phyloP scores from a whole-genome alignment of 2,888 invertebrate species.

The Scotopteryx bipunctaria region DNA sequence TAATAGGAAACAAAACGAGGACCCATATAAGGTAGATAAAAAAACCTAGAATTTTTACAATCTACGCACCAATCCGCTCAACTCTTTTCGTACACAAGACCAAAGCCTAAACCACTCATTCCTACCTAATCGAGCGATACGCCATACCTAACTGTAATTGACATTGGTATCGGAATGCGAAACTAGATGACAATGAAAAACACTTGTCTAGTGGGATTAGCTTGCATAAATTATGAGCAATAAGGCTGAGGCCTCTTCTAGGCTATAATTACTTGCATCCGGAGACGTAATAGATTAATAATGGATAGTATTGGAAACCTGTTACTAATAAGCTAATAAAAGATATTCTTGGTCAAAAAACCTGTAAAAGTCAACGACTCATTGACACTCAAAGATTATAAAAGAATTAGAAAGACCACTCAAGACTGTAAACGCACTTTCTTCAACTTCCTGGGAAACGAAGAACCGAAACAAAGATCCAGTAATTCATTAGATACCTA shows the following conservation, averaged over 20 bases:
- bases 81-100: neutral
- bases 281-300: no score
- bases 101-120: slow-evolving; percentile 3
- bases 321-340: no score
- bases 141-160: slow-evolving; percentile 20
- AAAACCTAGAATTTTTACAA: neutral
- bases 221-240: slow-evolving; percentile 27
- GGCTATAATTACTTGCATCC: neutral
- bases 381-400: no score
- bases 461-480: no score
- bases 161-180: slow-evolving; percentile 20
- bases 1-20: neutral
- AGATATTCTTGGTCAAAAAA: no score
- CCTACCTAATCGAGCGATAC: slow-evolving; percentile 15
- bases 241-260: slow-evolving; percentile 8
- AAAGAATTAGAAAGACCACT: no score
- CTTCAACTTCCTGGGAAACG: no score
- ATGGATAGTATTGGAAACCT: neutral
- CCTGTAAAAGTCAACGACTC: no score
- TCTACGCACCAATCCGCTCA: neutral
- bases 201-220: slow-evolving; percentile 23
- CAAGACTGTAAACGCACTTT: no score
- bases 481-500: no score
- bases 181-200: slow-evolving; percentile 33
- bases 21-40: no score